Evolutionary conservation across 2,888 invertebrate genomes (phyloP), one percentile per base, ranked within the genome.

Genomic region (Dolichopus griseipennis): DNA sequence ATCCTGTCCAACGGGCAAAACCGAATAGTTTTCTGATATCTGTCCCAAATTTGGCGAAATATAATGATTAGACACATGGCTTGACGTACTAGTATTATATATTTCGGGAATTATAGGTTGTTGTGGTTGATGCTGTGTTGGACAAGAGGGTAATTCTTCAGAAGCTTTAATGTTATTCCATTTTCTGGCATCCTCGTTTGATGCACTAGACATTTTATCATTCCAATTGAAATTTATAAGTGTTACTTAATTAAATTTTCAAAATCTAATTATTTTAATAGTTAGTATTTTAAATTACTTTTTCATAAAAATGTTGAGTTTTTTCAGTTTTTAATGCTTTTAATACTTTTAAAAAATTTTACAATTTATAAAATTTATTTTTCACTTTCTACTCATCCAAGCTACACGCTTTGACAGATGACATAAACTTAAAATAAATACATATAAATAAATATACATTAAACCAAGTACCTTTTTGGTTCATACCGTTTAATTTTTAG

Each of bases 1-100:
- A 0, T 80, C 81, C 70, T 78, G 78, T 1, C 81, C 81, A 1
- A 81, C 79, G 1, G 80, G 78, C 66, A 80, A 72, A 43, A 81
- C 80, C 0, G 80, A 79, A 68, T 79, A 81, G 8, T 79, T 77
- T 72, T 79, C 81, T 34, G 79, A 70, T 43, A 66, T 70, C 69
- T 65, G 69, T 79, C 81, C 34, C 78, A 70, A 43, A 66, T 70
- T 71, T 52, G 69, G 65, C 10, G 69, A 70, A 22, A 66, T 66
- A 65, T 43, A 69, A 67, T 22, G 66, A 65, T 9, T 41, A 65
- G 37, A 67, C 41, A n/a, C 67, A 68, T 66, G 66, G 61, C 33
- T 6, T 18, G 69, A 34, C 61, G 68, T 69, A 33, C 70, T 69
- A 21, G 37, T 66, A 61, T 67, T 68, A 27, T 65, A 61, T 61